A percentile compares a stretch with the other conserved stretches of the same genome.
These are phyloP conservation scores for Sinodicranocentrus sp. DNA, from an alignment of 2,888 invertebrate species.

Conservation along the genomic window DNA sequence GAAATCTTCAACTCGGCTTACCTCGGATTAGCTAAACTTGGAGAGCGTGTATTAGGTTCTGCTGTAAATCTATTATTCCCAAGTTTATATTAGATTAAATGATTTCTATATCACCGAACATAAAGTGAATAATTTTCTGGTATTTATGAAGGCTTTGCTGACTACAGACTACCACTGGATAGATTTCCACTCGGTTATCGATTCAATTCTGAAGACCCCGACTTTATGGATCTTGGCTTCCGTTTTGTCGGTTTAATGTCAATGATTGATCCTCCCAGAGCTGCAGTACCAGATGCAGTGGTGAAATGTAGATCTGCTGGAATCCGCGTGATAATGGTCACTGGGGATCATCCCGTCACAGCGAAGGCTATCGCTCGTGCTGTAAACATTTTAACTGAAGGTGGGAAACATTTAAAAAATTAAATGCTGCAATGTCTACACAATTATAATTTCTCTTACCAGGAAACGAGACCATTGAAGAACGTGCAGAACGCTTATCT, in stretches of 20 bases:
- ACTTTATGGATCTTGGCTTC: constrained; percentile 84
- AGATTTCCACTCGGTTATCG: constrained; percentile 81
- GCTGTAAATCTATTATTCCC: neutral
- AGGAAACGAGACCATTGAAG: constrained; percentile 79
- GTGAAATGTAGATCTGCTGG: constrained; percentile 86
- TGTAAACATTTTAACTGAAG: constrained; percentile 85
- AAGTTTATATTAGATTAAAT: no score
- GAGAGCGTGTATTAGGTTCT: constrained; percentile 87
- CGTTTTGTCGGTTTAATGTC: constrained; percentile 97
- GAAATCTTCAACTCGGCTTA: constrained; percentile 84
- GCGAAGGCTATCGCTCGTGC: constrained; percentile 87
- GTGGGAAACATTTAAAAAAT: constrained; percentile 55
- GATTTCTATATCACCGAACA: no score
- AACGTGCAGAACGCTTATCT: constrained; percentile 79
- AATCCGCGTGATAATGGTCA: constrained; percentile 89
- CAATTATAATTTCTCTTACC: neutral
- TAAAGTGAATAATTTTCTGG: no score
- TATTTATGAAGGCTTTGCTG: constrained; percentile 80
- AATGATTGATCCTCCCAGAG: constrained; percentile 98
- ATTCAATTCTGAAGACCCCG: constrained; percentile 82
- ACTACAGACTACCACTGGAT: constrained; percentile 78
- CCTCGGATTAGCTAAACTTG: constrained; percentile 88
- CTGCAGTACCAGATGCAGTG: constrained; percentile 90
- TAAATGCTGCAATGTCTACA: neutral
- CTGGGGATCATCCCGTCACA: constrained; percentile 89